Evolutionary conservation across 2,888 invertebrate species (phyloP).

Genomic region (Antheraea assamensis): DNA sequence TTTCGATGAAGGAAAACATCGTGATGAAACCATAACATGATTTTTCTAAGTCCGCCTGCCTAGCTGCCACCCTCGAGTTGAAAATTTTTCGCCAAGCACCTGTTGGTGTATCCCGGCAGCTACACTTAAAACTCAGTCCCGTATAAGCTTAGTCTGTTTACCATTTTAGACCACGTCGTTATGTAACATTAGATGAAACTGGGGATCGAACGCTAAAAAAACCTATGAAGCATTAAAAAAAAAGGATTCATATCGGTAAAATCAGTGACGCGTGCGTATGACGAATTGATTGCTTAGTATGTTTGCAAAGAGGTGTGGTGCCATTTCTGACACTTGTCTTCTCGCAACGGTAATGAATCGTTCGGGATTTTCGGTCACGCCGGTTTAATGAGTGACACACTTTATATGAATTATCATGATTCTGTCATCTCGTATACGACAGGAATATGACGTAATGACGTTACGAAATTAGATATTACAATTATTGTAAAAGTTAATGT

Average conservation of each 20-base stretch:
- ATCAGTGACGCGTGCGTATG: conserved; percentile 13
- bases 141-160: no score
- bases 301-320: conserved; percentile 15
- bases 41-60: no score
- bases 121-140: no score
- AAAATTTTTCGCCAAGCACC: no score
- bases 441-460: not conserved
- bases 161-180: no score
- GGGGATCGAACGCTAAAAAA: no score
- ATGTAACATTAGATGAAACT: no score
- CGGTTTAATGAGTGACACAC: conserved; percentile 13
- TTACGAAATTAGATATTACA: not conserved
- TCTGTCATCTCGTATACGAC: conserved; percentile 7
- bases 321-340: conserved; percentile 15
- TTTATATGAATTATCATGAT: not conserved
- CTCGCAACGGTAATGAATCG: conserved; percentile 9
- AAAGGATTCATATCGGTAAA: conserved; percentile 9
- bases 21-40: no score
- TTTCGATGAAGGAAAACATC: no score
- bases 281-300: conserved; percentile 20
- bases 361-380: not conserved
- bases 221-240: no score
- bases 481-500: not conserved
- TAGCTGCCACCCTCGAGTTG: no score
- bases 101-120: not conserved